A percentile compares a stretch with the other conserved stretches of the same genome.
phyloP scores from a whole-genome alignment of 2,888 invertebrate genomes.

The Drosophila bunnanda region DNA sequence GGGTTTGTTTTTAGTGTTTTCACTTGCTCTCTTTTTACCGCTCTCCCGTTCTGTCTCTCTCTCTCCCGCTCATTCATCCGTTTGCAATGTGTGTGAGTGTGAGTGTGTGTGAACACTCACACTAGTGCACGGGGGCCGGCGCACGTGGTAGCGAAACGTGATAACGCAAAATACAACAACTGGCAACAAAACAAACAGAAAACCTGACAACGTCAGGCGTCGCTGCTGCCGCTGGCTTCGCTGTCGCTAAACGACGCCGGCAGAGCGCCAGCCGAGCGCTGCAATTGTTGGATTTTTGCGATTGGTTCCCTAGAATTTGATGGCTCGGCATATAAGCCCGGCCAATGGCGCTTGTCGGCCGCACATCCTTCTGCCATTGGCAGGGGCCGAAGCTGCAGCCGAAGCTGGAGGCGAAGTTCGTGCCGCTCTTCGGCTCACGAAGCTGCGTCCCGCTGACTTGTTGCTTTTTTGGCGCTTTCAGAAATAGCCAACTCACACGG shows the following conservation, averaged over 20 bases:
- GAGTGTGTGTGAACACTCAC: constrained; percentile 25
- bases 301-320: constrained; percentile 54
- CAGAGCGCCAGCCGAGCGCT: constrained; percentile 18
- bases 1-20: constrained; percentile 35
- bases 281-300: constrained; percentile 51
- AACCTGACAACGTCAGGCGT: constrained; percentile 61
- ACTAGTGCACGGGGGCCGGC: constrained; percentile 55
- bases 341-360: constrained; percentile 55
- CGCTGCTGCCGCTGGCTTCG: constrained; percentile 8
- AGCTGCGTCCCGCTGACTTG: constrained; percentile 50
- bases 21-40: constrained; percentile 17
- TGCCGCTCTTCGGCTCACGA: not conserved
- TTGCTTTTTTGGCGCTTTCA: constrained; percentile 51
- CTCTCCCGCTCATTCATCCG: constrained; percentile 34
- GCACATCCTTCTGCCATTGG: constrained; percentile 68
- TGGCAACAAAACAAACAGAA: constrained; percentile 78
- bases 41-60: not conserved
- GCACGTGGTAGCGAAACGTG: constrained; percentile 84
- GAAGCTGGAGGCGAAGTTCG: constrained; percentile 4
- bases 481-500: constrained; percentile 47
- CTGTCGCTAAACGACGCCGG: constrained; percentile 2
- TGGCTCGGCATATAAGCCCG: constrained; percentile 38
- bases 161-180: constrained; percentile 79
- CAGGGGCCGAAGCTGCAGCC: constrained; percentile 18
- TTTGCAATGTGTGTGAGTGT: constrained; percentile 17